Percentiles rank a stretch among this genome's conserved stretches.
These are phyloP conservation scores for Neosilurus hyrtlii DNA, from an alignment of 2,797 vertebrate species.

Conservation along the genomic window DNA sequence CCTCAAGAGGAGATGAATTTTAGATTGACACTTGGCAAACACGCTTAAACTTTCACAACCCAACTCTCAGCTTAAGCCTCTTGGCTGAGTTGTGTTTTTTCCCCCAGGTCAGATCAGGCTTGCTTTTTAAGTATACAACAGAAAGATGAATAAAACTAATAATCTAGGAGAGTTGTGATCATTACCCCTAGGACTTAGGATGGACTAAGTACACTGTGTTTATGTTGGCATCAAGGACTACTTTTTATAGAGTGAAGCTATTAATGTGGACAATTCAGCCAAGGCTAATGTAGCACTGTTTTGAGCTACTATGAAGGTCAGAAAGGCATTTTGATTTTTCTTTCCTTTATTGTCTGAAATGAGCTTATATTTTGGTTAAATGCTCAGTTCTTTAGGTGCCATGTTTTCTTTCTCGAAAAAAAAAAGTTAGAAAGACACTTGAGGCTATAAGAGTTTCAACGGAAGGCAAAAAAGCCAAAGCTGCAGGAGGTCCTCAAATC, in stretches of 20 bases:
- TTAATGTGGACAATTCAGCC: conserved; percentile 1
- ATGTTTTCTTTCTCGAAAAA: conserved; percentile 1
- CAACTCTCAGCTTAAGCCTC: not conserved
- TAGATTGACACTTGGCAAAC: conserved; percentile 16
- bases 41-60: not conserved
- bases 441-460: conserved; percentile 46
- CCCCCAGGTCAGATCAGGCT: not conserved
- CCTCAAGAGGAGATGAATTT: conserved; percentile 29
- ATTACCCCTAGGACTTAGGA: not conserved
- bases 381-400: conserved; percentile 19
- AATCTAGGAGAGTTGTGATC: conserved; percentile 2
- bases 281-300: not conserved
- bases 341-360: not conserved
- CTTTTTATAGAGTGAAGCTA: not conserved
- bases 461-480: conserved; percentile 26
- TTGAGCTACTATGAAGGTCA: conserved; percentile 6
- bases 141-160: not conserved
- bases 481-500: conserved; percentile 35
- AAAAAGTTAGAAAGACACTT: conserved; percentile 30
- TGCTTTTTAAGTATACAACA: not conserved
- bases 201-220: not conserved
- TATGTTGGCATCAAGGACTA: not conserved
- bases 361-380: conserved; percentile 40
- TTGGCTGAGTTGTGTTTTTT: not conserved
- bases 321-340: not conserved